Conservation (phyloP, 2,797 vertebrate species). For the Danionella dracula region DNA sequence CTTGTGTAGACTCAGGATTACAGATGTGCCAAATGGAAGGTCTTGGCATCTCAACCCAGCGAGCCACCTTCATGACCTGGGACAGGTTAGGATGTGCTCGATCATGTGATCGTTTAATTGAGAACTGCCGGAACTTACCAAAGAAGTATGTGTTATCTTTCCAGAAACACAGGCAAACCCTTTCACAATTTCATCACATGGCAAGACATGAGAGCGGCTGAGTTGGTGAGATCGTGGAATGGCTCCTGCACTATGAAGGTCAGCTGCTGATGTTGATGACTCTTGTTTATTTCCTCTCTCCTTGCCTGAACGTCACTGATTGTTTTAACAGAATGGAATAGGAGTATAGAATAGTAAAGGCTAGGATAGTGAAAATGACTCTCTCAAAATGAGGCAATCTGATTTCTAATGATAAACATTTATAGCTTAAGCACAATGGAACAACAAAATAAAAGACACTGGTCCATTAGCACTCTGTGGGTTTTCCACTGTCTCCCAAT, state of each 20-base stretch:
- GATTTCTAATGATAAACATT: too few species aligned
- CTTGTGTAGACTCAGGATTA: constrained; percentile 74
- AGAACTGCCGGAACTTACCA: too few species aligned
- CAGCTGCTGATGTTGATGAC: constrained; percentile 48
- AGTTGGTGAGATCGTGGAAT: constrained; percentile 89
- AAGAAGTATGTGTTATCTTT: neutral
- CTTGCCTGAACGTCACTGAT: too few species aligned
- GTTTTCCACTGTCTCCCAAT: too few species aligned
- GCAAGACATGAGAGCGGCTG: constrained; percentile 85
- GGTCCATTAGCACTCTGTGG: too few species aligned
- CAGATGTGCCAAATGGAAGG: constrained; percentile 81
- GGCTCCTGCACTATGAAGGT: constrained; percentile 83
- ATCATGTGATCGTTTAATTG: too few species aligned
- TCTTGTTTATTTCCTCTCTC: neutral
- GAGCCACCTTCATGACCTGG: constrained; percentile 91
- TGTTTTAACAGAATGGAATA: too few species aligned
- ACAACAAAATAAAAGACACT: too few species aligned
- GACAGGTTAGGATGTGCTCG: constrained; percentile 71
- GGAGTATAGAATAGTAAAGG: too few species aligned
- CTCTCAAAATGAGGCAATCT: too few species aligned
- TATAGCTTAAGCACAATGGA: too few species aligned
- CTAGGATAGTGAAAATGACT: too few species aligned
- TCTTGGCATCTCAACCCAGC: constrained; percentile 90
- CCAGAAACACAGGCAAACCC: constrained; percentile 82
- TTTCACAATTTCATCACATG: constrained; percentile 98